Evolutionary conservation across 1,140 invertebrate genomes (phyloP).

Genomic region (Orchestia grillus): DNA sequence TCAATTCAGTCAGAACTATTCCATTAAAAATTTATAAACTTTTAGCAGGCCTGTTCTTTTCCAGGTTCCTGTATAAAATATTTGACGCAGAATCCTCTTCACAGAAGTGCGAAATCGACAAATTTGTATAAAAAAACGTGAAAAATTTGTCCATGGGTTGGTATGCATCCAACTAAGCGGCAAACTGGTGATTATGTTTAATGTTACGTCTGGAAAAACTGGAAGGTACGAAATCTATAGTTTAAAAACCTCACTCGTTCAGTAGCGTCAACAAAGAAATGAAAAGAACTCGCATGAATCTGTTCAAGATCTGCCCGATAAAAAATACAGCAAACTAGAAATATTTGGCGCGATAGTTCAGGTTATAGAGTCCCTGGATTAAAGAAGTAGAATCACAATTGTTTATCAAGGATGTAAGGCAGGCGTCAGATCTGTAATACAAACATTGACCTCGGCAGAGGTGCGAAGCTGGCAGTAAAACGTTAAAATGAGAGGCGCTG

Average conservation of each 20-base stretch:
- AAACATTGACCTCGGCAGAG: neutral
- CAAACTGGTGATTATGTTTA: neutral
- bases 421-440: neutral
- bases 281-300: neutral
- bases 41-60: too few relatives aligned
- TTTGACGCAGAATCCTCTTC: neutral
- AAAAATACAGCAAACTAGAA: neutral
- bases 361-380: neutral
- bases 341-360: neutral
- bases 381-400: neutral
- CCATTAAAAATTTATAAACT: too few relatives aligned
- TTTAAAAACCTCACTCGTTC: neutral
- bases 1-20: too few relatives aligned
- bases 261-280: neutral
- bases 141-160: neutral
- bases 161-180: neutral
- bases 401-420: neutral
- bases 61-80: too few relatives aligned
- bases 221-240: neutral
- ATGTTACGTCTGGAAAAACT: neutral
- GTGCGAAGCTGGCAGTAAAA: neutral
- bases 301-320: neutral
- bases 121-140: neutral
- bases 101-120: neutral
- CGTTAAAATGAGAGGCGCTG: neutral